phyloP scores from a whole-genome alignment of 1,140 invertebrate species.

The Drosophila asahinai region DNA sequence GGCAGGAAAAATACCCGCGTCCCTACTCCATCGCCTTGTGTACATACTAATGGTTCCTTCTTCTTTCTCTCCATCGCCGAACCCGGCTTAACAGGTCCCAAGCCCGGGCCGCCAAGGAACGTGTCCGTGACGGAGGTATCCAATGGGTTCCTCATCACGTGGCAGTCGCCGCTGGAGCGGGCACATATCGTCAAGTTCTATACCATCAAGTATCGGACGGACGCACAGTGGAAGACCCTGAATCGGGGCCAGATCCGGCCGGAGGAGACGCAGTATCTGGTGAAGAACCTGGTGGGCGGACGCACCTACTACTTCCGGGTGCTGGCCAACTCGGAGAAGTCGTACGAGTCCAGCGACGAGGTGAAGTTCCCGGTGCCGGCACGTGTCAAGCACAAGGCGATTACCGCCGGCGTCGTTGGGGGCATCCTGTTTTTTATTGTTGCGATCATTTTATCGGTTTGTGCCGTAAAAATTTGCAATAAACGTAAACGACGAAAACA shows the following conservation, averaged over 20 bases:
- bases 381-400: conserved; percentile 95
- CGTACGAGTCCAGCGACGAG: conserved; percentile 93
- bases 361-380: conserved; percentile 94
- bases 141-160: conserved; percentile 95
- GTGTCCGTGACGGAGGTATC: conserved; percentile 93
- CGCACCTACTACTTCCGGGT: conserved; percentile 96
- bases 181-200: conserved; percentile 94
- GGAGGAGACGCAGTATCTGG: conserved; percentile 94
- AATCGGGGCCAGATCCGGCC: conserved; percentile 94
- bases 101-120: conserved; percentile 94
- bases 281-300: conserved; percentile 95
- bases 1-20: conserved; percentile 15
- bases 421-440: conserved; percentile 98
- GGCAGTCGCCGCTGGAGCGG: conserved; percentile 93
- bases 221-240: conserved; percentile 93
- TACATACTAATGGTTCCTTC: conserved; percentile 40
- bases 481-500: conserved; percentile 97
- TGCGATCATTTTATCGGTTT: conserved; percentile 97
- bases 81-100: conserved; percentile 89
- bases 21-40: not conserved
- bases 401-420: conserved; percentile 96
- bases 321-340: conserved; percentile 92
- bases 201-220: conserved; percentile 95
- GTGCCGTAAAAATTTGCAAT: conserved; percentile 98
- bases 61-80: not conserved